These are phyloP conservation scores for Hemiscyllium ocellatum DNA, from an alignment of 2,113 vertebrate species.

Conservation along the genomic window DNA sequence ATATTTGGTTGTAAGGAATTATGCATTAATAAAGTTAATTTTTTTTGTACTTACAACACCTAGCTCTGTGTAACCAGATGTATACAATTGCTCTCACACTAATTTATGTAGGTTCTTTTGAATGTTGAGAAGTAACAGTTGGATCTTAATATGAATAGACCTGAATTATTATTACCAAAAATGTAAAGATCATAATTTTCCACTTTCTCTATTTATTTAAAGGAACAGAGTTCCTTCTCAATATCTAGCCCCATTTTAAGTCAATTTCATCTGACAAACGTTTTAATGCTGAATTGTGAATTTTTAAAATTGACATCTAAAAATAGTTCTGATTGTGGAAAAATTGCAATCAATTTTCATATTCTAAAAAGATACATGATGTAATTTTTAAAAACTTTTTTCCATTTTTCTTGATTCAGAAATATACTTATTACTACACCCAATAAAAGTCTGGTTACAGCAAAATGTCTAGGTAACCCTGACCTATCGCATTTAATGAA, in stretches of 20 bases:
- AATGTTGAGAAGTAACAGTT: background rate
- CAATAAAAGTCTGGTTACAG: background rate
- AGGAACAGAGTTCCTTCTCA: background rate
- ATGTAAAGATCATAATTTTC: background rate
- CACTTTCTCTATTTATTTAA: background rate
- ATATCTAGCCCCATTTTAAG: background rate
- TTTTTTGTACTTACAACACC: background rate
- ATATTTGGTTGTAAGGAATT: background rate
- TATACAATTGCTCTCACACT: background rate
- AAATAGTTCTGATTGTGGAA: background rate
- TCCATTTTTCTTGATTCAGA: background rate
- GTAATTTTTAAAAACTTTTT: background rate
- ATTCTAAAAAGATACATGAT: background rate
- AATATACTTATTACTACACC: background rate
- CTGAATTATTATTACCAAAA: background rate
- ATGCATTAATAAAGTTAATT: background rate
- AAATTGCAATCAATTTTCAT: background rate
- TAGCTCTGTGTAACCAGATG: background rate
- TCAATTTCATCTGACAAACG: background rate
- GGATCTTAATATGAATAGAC: background rate
- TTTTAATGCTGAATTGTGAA: background rate
- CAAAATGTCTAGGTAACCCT: background rate
- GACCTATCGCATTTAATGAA: background rate
- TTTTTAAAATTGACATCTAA: background rate
- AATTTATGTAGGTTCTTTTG: background rate